Base-by-base conservation (phyloP, 2,113 vertebrate genomes). In the Dascyllus trimaculatus region DNA sequence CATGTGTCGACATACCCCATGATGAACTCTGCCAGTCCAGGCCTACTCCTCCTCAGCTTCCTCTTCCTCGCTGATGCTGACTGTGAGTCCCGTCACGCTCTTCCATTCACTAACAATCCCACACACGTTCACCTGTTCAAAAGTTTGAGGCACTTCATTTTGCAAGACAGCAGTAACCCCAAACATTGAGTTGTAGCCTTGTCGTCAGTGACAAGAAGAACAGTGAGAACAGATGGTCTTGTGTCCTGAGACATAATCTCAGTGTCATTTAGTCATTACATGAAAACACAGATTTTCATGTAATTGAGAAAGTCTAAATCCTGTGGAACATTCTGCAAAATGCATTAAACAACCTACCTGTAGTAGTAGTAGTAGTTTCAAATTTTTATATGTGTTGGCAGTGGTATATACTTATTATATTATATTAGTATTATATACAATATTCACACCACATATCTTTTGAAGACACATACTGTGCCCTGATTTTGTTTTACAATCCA, bases 11-110 rank as follows among this genome's bases (percentile, higher is more conserved):
- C 73, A 61, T 92, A 90, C 86, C 90, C 90, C 86, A 92, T 74
- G 88, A 93, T 92, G 93, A 91, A 86, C 79, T 90, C 84, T 90
- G 90, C 85, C 89, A 78, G 66, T 60, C 89, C 89, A 19, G 90
- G 93, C 84, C 90, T 93, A 80, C 88, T 93, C 80, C 88, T 93
- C 62, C 91, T 93, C 84, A 91, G 91, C 89, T 88, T 93, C 87
- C 89, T 93, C 57, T 78, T 93, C 78, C 85, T 93, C 19, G 91
- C 89, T 21, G 91, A 93, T 67, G 93, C 91, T 3, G 93, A 93
- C 84, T 88, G 93, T 93, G 68, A 93, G 93, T 91, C 35, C 26
- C 57, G 65, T 48, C 22, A 45, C 56, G 5, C 9, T 51, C 17
- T 51, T 51, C 10, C 15, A 35, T 32, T 45, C 26, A 54, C 18